Conservation (phyloP, 2,888 invertebrate species). For the Endotricha flammealis region DNA sequence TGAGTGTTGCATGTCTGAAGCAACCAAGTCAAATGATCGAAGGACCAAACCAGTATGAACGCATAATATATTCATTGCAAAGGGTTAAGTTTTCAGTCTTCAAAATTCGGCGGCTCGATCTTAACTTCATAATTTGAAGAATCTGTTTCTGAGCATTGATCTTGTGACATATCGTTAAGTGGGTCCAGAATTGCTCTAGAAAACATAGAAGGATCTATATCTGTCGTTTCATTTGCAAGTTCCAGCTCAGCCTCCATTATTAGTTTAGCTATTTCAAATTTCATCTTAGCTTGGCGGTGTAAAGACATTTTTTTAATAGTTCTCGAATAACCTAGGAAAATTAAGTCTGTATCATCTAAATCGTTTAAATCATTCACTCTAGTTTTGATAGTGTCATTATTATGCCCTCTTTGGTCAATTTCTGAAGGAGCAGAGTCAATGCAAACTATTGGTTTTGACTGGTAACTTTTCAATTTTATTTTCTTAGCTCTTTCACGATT, state of each 20-base stretch:
- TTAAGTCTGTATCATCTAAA: slow-evolving; percentile 1
- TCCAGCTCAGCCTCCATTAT: slow-evolving; percentile 1
- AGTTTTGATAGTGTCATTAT: not conserved
- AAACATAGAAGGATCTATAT: no score
- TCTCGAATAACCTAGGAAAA: slow-evolving; percentile 2
- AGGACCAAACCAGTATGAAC: no score
- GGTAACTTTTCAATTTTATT: not conserved
- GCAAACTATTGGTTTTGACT: not conserved
- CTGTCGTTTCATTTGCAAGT: not conserved
- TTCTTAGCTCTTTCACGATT: not conserved
- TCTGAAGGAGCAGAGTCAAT: not conserved
- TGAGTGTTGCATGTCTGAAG: no score
- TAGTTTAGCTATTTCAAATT: slow-evolving; percentile 1
- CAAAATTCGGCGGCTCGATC: no score
- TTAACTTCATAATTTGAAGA: no score
- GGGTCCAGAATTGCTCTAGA: no score
- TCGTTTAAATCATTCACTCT: not conserved
- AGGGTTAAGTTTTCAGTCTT: no score
- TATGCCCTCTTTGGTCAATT: not conserved
- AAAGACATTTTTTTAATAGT: slow-evolving; percentile 1
- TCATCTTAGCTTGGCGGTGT: not conserved
- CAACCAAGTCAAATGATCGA: no score
- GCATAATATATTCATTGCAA: no score
- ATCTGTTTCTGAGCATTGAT: no score
- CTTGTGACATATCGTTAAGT: no score